These are phyloP conservation scores for Oceanodroma tethys DNA, from an alignment of 2,113 vertebrate species.

Conservation along the genomic window DNA sequence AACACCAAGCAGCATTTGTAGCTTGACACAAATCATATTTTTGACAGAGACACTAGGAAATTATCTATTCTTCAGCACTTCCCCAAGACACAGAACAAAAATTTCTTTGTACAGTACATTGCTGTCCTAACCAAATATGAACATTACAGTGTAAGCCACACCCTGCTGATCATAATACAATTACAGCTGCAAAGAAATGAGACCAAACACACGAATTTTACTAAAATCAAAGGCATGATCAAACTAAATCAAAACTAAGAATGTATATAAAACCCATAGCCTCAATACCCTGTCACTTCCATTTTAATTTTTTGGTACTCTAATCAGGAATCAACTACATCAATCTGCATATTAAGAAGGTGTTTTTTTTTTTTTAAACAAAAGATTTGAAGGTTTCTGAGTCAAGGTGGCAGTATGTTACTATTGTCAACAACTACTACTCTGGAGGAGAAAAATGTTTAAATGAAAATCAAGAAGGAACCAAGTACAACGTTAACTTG, in stretches of 20 bases:
- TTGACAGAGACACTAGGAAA: background rate
- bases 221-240: background rate
- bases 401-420: background rate
- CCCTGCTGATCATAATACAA: background rate
- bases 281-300: background rate
- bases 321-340: background rate
- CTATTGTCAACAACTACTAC: background rate
- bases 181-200: background rate
- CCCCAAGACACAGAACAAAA: background rate
- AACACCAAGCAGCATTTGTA: background rate
- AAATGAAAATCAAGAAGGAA: background rate
- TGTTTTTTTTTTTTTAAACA: background rate
- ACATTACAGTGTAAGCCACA: background rate
- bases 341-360: background rate
- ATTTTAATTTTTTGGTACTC: background rate
- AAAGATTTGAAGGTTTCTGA: background rate
- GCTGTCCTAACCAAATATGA: background rate
- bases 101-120: background rate
- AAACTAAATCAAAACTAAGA: too few species aligned
- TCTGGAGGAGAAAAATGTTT: background rate
- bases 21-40: background rate
- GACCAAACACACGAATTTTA: background rate
- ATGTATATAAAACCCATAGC: background rate
- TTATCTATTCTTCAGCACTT: background rate
- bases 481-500: background rate